These are phyloP conservation scores for Macrobrachium rosenbergii DNA, from an alignment of 1,140 invertebrate genomes.

Conservation along the genomic window DNA sequence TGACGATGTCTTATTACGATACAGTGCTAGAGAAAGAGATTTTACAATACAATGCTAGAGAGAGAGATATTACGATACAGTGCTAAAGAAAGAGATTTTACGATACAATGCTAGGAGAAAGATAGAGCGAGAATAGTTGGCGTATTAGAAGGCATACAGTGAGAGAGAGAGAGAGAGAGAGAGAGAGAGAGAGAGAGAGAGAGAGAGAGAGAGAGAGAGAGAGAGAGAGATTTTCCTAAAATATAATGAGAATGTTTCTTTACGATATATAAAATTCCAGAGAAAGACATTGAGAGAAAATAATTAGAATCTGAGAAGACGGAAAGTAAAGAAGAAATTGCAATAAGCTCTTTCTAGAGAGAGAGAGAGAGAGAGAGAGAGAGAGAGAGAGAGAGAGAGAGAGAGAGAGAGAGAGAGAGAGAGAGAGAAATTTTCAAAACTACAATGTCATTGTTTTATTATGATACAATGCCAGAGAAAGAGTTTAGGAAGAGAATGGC, in stretches of 20 bases:
- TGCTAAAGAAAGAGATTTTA: too few species aligned
- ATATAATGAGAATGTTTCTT: not conserved
- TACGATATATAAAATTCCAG: not conserved
- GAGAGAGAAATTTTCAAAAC: not conserved
- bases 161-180: slow-evolving; percentile 11
- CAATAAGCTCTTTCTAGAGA: too few species aligned
- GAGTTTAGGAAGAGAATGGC: not conserved
- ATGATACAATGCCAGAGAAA: not conserved
- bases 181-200: slow-evolving; percentile 27
- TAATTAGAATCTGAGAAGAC: not conserved
- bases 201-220: too few species aligned
- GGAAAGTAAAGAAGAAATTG: not conserved
- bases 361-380: too few species aligned
- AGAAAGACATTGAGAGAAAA: not conserved
- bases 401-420: slow-evolving; percentile 18
- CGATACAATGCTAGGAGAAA: too few species aligned
- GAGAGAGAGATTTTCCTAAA: too few species aligned
- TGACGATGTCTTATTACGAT: not conserved
- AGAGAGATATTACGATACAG: too few species aligned
- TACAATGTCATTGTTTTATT: not conserved
- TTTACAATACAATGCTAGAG: not conserved
- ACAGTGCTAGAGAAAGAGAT: not conserved
- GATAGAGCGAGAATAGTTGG: too few species aligned
- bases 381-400: not conserved
- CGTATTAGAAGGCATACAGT: too few species aligned